Evolutionary conservation across 1,140 invertebrate genomes (phyloP), one percentile per base, ranked within the genome.

Genomic region (Drosophila bocqueti): DNA sequence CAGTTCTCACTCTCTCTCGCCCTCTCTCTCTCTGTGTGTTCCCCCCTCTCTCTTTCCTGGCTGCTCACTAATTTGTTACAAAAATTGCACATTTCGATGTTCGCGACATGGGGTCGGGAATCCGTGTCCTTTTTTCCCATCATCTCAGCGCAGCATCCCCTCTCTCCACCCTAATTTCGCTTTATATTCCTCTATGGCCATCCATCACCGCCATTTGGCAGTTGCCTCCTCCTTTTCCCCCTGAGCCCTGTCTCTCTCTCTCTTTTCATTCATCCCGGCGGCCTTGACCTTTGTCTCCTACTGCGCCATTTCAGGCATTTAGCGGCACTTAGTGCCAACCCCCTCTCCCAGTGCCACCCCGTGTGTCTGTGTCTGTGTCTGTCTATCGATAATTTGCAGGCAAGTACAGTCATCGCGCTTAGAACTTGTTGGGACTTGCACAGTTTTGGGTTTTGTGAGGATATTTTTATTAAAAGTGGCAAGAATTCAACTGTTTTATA

Each of bases 161-260:
- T 61, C 43, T 66, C 31, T 36, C 49, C 52, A 43, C n/a, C 24
- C 43, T 36, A 26, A 49, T 72, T 42, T 29, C 6, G 1, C 29
- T 54, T 38, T 31, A 49, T 46, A 68, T 71, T 71, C 54, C 54
- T 40, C 34, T 47, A 11, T 21, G 36, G 52, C 64, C 77, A 87
- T 87, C 83, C 81, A 87, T 87, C 83, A 87, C 58, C 61, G 77
- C 77, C 84, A 83, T 89, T 80, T 89, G 76, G 61, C 84, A 87
- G 76, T 80, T 83, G 61, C 76, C 67, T 80, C 75, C 76, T 67
- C 61, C 24, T 62, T 58, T 58, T 36, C 7, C 7, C n/a, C n/a
- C 45, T 45, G 42, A n/a, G 8, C 11, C 36, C 38, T 38, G 16
- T 8, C 38, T 45, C 54, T 60, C 1, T 52, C 16, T 45, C n/a